A percentile compares a stretch with the other conserved stretches of the same genome.
Conservation (phyloP, 2,888 invertebrate species). For the Drosophila monieri region DNA sequence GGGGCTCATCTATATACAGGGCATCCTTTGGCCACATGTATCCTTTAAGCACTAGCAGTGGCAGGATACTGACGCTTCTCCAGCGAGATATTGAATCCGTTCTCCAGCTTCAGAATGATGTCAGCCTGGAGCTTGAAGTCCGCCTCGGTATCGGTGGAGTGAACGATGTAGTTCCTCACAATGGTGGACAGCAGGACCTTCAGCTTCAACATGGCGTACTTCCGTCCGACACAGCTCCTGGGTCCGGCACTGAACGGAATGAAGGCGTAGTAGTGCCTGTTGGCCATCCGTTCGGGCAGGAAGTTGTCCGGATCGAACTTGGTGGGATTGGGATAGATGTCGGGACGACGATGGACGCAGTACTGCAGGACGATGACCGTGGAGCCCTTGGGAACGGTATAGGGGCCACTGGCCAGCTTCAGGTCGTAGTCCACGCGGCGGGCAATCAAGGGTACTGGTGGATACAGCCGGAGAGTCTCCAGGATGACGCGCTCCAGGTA, state of each 20-base stretch:
- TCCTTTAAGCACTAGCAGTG: conserved; percentile 17
- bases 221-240: conserved; percentile 91
- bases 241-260: conserved; percentile 93
- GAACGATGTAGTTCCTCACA: conserved; percentile 88
- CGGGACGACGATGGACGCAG: conserved; percentile 88
- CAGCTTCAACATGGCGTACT: conserved; percentile 91
- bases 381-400: conserved; percentile 88
- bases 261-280: conserved; percentile 91
- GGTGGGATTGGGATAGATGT: conserved; percentile 88
- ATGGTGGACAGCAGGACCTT: conserved; percentile 90
- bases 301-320: conserved; percentile 92
- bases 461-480: conserved; percentile 91
- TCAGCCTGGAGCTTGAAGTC: conserved; percentile 89
- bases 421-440: conserved; percentile 89
- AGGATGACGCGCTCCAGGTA: conserved; percentile 91
- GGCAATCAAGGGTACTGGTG: conserved; percentile 92
- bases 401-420: conserved; percentile 86
- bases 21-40: neutral
- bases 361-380: conserved; percentile 88
- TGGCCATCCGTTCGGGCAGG: conserved; percentile 89
- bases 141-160: conserved; percentile 87
- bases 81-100: conserved; percentile 89
- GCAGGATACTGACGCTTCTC: conserved; percentile 85
- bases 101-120: conserved; percentile 89
- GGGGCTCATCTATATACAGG: conserved; percentile 21